These are phyloP conservation scores for Pogoniulus pusillus DNA, from an alignment of 2,797 vertebrate genomes.

Conservation along the genomic window DNA sequence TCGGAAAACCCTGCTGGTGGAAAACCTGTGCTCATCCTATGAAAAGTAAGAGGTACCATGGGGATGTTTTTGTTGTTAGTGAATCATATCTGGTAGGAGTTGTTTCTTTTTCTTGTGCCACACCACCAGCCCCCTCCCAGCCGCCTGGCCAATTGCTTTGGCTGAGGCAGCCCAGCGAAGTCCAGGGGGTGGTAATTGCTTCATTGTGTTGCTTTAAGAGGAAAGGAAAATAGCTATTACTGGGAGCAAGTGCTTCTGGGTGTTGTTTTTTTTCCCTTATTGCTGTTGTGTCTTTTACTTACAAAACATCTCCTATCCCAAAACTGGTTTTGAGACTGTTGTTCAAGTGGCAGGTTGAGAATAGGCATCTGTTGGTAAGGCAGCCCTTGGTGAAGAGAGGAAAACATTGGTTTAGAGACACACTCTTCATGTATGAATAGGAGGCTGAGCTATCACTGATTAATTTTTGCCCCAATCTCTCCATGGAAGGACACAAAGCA, in stretches of 20 bases:
- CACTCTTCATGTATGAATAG: not conserved
- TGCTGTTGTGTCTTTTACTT: slow-evolving; percentile 32
- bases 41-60: slow-evolving; percentile 62
- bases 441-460: not conserved
- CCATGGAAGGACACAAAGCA: not conserved
- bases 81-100: slow-evolving; percentile 73
- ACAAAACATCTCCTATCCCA: not conserved
- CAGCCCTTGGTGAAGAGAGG: not conserved
- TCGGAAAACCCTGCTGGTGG: slow-evolving; percentile 57
- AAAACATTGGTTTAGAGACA: not conserved
- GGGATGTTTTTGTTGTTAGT: slow-evolving; percentile 69
- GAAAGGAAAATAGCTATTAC: slow-evolving; percentile 69
- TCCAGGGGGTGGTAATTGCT: slow-evolving; percentile 40
- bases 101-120: slow-evolving; percentile 44
- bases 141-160: slow-evolving; percentile 9
- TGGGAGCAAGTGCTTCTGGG: slow-evolving; percentile 32
- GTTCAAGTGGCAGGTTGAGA: not conserved
- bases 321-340: not conserved
- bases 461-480: not conserved
- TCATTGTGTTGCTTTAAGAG: slow-evolving; percentile 59
- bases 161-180: not conserved
- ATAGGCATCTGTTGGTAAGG: not conserved
- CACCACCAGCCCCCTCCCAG: slow-evolving; percentile 20
- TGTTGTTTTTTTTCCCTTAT: not conserved
- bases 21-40: slow-evolving; percentile 68